Conservation (phyloP, 37 sponge, comb jelly and placozoan genomes). For the Spongilla lacustris region DNA sequence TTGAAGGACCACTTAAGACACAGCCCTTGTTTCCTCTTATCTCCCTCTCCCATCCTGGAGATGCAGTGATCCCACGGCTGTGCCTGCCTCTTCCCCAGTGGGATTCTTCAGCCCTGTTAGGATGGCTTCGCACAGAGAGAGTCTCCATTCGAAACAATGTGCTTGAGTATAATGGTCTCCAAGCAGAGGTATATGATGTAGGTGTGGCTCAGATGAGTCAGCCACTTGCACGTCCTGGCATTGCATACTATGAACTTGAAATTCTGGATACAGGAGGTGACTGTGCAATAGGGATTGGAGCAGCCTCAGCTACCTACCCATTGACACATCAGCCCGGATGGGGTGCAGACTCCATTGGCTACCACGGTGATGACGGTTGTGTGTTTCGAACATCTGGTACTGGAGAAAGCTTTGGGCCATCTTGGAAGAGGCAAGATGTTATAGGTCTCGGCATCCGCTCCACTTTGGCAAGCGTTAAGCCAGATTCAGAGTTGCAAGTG, state of each 20-base stretch:
- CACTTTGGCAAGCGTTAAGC: not conserved
- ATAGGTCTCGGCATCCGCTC: slow-evolving; percentile 61
- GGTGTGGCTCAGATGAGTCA: slow-evolving; percentile 58
- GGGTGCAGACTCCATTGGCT: slow-evolving; percentile 45
- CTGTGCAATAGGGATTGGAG: slow-evolving; percentile 43
- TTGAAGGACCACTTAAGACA: not conserved
- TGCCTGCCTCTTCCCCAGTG: slow-evolving; percentile 14
- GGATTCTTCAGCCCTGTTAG: slow-evolving; percentile 16
- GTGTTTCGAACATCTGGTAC: slow-evolving; percentile 21
- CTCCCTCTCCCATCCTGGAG: slow-evolving; percentile 26
- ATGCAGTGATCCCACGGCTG: slow-evolving; percentile 34
- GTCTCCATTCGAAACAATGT: slow-evolving; percentile 29
- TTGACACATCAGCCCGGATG: slow-evolving; percentile 44
- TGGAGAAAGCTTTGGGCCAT: slow-evolving; percentile 54
- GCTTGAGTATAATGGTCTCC: slow-evolving; percentile 27
- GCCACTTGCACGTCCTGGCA: not conserved
- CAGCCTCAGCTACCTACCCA: slow-evolving; percentile 42
- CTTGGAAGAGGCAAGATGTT: slow-evolving; percentile 32
- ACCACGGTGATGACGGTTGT: slow-evolving; percentile 67
- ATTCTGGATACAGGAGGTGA: slow-evolving; percentile 30
- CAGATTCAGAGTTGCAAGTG: slow-evolving; percentile 24
- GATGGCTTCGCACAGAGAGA: slow-evolving; percentile 64
- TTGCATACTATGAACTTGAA: slow-evolving; percentile 59
- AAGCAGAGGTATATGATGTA: not conserved
- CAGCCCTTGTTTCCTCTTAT: slow-evolving; percentile 43